Base-by-base conservation (phyloP, 2,888 invertebrate genomes). In the Drosophila histrio region DNA sequence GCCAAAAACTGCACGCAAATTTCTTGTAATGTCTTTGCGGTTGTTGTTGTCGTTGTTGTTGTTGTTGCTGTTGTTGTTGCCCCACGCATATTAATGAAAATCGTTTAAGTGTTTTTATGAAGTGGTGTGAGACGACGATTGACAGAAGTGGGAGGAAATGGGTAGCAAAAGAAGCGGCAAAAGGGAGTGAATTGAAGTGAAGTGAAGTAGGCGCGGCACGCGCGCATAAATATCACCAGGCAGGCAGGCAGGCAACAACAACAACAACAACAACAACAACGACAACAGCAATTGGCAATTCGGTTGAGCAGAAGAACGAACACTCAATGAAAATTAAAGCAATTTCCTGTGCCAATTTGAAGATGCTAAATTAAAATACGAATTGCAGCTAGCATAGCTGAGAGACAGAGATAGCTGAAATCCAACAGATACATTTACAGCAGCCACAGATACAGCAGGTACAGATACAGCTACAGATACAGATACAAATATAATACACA, bases 341-440 rank as follows among this genome's bases (percentile, higher is more conserved):
- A 81, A 87, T 89, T 86, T 89, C 87, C 87, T 88, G 88, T 82
- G 72, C 81, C 87, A 82, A 84, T 88, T 84, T 81, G 60, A 79
- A 80, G 76, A 79, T 77, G 72, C 77, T 82, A 82, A 88, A 89
- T 76, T 79, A 78, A 85, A 85, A 82, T 72, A 63, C 75, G 81
- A 81, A 78, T 60, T 54, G 53, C 44, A 56, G 43, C 43, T 24
- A 44, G 32, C 39, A 32, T 30, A 24, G 32, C 39, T 21, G 17
- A n/a, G 21, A 36, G 28, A 28, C 38, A 9, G 15, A 6, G 32
- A 19, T 44, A 41, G 34, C 36, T 39, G 11, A 67, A 61, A 66
- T 61, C 63, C 67, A 64, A 70, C 54, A 63, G 43, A 69, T 38
- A 72, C 46, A n/a, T n/a, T n/a, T n/a, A n/a, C n/a, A 39, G 49